A percentile compares a stretch with the other conserved stretches of the same genome.
These are phyloP conservation scores for Rhopilema esculentum DNA, from an alignment of 30 jellyfish, hydroid and myxozoan species.

Conservation along the genomic window DNA sequence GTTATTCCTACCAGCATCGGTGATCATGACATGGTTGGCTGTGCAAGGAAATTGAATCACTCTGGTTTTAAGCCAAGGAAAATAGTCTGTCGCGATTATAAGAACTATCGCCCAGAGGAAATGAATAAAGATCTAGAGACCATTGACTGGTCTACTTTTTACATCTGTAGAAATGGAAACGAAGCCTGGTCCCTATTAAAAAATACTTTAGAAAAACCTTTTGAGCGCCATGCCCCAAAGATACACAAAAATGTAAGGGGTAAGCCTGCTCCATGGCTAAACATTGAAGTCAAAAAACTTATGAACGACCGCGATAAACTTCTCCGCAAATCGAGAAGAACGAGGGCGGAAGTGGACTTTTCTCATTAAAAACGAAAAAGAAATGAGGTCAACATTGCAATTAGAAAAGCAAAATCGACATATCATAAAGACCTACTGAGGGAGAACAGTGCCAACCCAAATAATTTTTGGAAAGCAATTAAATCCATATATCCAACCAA, in stretches of 20 bases:
- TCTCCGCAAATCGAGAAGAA: conserved; percentile 32
- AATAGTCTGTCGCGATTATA: conserved; percentile 43
- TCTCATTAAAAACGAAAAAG: conserved; percentile 30
- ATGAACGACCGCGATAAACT: conserved; percentile 62
- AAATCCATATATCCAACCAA: conserved; percentile 33
- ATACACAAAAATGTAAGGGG: conserved; percentile 2
- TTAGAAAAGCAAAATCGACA: conserved; percentile 43
- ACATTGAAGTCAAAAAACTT: conserved; percentile 34
- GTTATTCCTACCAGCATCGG: conserved; percentile 64
- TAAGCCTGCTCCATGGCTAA: conserved; percentile 59
- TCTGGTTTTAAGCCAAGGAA: conserved; percentile 43
- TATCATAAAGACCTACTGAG: too few species aligned
- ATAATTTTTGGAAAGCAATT: too few species aligned
- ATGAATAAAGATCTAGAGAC: conserved; percentile 56
- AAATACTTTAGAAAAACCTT: background rate
- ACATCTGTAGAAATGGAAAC: conserved; percentile 39
- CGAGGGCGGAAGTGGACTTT: conserved; percentile 19
- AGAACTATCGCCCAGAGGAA: conserved; percentile 59
- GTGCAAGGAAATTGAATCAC: conserved; percentile 50
- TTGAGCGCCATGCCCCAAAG: conserved; percentile 49
- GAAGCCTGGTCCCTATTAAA: conserved; percentile 30
- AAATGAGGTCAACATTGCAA: conserved; percentile 50
- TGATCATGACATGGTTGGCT: conserved; percentile 67
- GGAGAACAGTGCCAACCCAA: too few species aligned
- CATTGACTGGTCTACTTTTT: conserved; percentile 35